Evolutionary conservation across 2,888 invertebrate genomes (phyloP), one percentile per base, ranked within the genome.

Genomic region (Odontocerum albicorne): DNA sequence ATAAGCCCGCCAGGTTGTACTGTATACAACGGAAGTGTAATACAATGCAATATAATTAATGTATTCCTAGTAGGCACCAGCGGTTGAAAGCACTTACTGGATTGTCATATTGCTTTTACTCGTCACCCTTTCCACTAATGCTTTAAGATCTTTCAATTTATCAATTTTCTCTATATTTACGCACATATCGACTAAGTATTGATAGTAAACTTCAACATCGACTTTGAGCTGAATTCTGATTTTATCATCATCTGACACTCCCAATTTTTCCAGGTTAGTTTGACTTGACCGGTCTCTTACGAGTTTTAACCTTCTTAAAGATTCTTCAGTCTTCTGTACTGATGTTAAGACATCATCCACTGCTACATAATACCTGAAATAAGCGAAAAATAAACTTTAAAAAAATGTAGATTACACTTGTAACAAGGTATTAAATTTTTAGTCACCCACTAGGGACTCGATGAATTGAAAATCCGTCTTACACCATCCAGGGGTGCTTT

Each of bases 271-370:
- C 53, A 69, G 74, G 50, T 72, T 72, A 69, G 71, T 73, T 20
- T 68, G 69, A 55, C 70, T 66, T 40, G 76, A 70, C 66, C 79
- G 80, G 55, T 89, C 88, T 60, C 91, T 81, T 15, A 88, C 87
- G 71, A 89, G 88, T 72, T 95, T 96, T 67, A 98, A 77, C 64
- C 95, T 83, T 67, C 92, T 84, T 62, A 98, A 74, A 51, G 96
- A 96, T 68, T 96, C 96, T 69, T 97, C 96, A 63, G 96, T 97
- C 75, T 90, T 94, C 70, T 92, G 91, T 7, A 97, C 96, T 1
- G 96, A 95, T 39, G 88, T 90, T 59, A 98, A 74, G 1, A 97
- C 94, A 72, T 96, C 94, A 65, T 84, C 83, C 12, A 95, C 92
- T 57, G 88, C 83, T 64, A 77, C 80, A 66, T 81, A 82, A 72